A percentile compares a stretch with the other conserved stretches of the same genome.
phyloP scores from a whole-genome alignment of 2,113 vertebrate species.

The Arizona elegans region DNA sequence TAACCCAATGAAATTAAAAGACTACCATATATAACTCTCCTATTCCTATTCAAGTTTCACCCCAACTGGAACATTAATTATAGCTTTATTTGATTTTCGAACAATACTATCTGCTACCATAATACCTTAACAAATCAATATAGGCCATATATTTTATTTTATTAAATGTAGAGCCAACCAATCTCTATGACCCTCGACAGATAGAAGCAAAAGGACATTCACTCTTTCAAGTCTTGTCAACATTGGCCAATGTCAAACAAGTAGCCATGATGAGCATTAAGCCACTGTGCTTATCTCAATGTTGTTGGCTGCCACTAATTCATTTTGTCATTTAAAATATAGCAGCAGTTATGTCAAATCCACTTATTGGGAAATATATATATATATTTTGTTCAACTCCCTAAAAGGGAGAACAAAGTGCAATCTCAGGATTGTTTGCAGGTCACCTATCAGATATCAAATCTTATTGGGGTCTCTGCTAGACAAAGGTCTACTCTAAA shows the following conservation, averaged over 20 bases:
- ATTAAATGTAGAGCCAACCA: not conserved
- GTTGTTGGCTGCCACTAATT: not conserved
- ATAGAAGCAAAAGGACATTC: not conserved
- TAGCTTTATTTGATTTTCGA: not conserved
- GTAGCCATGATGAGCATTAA: not conserved
- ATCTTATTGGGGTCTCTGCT: not conserved
- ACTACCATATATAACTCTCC: not conserved
- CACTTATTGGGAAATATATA: not conserved
- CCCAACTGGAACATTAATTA: not conserved
- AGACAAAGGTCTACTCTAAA: not conserved
- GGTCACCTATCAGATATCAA: not conserved
- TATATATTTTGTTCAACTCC: not conserved
- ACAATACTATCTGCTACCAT: not conserved
- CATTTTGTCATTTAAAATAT: not conserved
- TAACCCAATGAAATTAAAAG: not conserved
- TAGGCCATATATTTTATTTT: not conserved
- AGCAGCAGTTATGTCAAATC: not conserved
- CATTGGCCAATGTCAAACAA: not conserved
- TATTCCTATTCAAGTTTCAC: not conserved
- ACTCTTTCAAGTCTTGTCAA: not conserved
- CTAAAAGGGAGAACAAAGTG: not conserved
- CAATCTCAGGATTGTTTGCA: not conserved
- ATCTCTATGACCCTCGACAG: not conserved
- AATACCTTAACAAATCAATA: not conserved
- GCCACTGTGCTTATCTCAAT: not conserved